Evolutionary conservation across 1,140 invertebrate species (phyloP).

Genomic region (Ceratitis capitata): DNA sequence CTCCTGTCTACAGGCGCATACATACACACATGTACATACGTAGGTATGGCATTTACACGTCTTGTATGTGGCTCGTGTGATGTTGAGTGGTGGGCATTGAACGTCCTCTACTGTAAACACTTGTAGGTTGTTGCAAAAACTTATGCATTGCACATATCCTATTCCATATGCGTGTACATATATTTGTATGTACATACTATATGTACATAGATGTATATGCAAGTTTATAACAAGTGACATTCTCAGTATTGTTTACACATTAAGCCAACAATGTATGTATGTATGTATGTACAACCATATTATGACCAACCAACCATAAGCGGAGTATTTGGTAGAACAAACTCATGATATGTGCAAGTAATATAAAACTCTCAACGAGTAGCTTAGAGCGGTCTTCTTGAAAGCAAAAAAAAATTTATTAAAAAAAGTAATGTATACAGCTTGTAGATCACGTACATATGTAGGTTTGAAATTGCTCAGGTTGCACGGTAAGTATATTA

Average conservation of each 20-base stretch:
- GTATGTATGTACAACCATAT: no score
- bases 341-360: background rate
- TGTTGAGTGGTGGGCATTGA: background rate
- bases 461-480: background rate
- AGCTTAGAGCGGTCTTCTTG: background rate
- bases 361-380: background rate
- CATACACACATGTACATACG: background rate
- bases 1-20: background rate
- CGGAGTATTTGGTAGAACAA: background rate
- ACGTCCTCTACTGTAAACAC: background rate
- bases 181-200: background rate
- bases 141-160: background rate
- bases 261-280: conserved; percentile 4
- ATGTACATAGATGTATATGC: background rate
- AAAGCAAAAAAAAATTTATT: conserved; percentile 14
- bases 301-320: background rate
- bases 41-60: background rate
- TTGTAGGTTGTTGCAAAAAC: background rate
- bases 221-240: background rate
- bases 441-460: no score
- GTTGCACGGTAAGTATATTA: no score
- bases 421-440: no score
- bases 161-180: background rate
- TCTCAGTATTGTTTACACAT: conserved; percentile 26
- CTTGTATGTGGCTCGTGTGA: background rate